phyloP scores from a whole-genome alignment of 2,888 invertebrate genomes.

The Conistra vaccinii region DNA sequence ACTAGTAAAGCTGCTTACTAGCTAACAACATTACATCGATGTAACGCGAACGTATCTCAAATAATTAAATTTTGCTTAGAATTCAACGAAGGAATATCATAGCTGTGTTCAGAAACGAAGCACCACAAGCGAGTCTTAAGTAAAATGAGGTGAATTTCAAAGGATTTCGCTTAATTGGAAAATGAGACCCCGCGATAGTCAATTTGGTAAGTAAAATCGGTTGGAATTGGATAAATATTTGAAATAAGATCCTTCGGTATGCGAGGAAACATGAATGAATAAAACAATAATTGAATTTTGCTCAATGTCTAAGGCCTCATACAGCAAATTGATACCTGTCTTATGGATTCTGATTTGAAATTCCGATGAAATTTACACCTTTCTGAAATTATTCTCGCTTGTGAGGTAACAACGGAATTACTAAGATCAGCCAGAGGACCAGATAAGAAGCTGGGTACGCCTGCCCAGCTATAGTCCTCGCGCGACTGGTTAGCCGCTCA shows the following conservation, averaged over 20 bases:
- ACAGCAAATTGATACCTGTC: background rate
- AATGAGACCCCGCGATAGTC: slow-evolving; percentile 28
- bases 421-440: background rate
- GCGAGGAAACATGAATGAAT: background rate
- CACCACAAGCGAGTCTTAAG: slow-evolving; percentile 33
- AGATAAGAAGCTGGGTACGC: background rate
- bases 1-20: background rate
- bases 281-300: slow-evolving; percentile 9
- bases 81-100: slow-evolving; percentile 12
- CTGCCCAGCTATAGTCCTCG: too few relatives aligned
- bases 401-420: background rate
- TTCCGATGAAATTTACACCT: background rate
- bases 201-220: slow-evolving; percentile 37
- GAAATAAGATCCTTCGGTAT: background rate
- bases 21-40: background rate
- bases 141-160: slow-evolving; percentile 53
- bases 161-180: slow-evolving; percentile 53
- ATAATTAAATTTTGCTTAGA: slow-evolving; percentile 29
- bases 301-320: background rate
- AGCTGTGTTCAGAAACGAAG: slow-evolving; percentile 21
- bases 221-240: slow-evolving; percentile 34
- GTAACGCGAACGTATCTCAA: background rate
- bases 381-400: background rate
- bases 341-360: background rate
- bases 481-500: too few relatives aligned